Conservation (phyloP, 30 jellyfish, hydroid and myxozoan species). For the Calvadosia cruxmelitensis region DNA sequence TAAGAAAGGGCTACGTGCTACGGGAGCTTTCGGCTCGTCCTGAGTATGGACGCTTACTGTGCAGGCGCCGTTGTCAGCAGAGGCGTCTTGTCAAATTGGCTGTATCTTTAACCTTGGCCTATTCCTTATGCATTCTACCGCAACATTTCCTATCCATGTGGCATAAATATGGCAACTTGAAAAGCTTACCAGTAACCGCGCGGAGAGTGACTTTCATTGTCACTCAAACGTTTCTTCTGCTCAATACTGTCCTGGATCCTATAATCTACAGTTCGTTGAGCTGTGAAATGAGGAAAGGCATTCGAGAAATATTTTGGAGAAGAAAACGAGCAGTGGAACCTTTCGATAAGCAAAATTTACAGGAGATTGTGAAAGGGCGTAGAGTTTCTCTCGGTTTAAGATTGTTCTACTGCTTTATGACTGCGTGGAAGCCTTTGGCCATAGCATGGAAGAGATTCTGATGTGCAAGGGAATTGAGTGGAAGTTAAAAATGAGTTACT, state of each 20-base stretch:
- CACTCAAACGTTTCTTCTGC: slow-evolving; percentile 45
- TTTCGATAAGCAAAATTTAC: no score
- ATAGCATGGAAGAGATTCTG: no score
- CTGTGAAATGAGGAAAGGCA: slow-evolving; percentile 63
- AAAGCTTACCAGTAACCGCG: slow-evolving; percentile 16
- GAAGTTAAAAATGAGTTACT: no score
- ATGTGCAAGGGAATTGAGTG: no score
- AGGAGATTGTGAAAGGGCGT: no score
- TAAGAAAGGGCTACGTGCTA: slow-evolving; percentile 32
- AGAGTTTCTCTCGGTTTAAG: no score
- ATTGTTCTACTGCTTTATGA: no score
- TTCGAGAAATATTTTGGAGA: slow-evolving; percentile 1
- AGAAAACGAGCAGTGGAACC: no score
- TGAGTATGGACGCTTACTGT: slow-evolving; percentile 8
- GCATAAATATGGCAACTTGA: slow-evolving; percentile 34
- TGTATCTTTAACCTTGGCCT: slow-evolving; percentile 38
- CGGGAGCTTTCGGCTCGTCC: background rate
- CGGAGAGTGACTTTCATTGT: slow-evolving; percentile 31
- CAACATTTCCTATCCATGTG: slow-evolving; percentile 83
- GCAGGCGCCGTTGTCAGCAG: slow-evolving; percentile 52
- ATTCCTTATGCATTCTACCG: slow-evolving; percentile 66
- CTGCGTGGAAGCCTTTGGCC: no score
- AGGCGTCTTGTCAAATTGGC: slow-evolving; percentile 39
- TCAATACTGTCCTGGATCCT: slow-evolving; percentile 74
- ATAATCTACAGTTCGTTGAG: slow-evolving; percentile 70